Conservation (phyloP, 1,140 invertebrate genomes). For the Phthorimaea operculella region DNA sequence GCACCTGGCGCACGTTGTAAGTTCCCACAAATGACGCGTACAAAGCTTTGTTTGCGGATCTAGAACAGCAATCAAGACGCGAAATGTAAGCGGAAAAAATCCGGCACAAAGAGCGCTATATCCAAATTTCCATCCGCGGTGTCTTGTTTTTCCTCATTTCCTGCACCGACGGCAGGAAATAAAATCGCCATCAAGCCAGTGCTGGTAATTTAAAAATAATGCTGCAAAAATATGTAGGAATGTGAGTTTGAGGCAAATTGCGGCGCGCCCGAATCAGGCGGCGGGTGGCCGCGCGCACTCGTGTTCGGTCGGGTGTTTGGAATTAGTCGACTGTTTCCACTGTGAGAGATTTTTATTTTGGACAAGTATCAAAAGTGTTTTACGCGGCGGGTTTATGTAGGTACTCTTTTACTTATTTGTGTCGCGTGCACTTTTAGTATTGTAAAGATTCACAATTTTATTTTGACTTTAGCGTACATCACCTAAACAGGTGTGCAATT, state of each 20-base stretch:
- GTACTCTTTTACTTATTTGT: no score
- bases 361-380: no score
- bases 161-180: slow-evolving; percentile 49
- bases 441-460: no score
- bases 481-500: no score
- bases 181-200: slow-evolving; percentile 55
- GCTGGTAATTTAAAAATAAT: slow-evolving; percentile 61
- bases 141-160: slow-evolving; percentile 43
- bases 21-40: neutral
- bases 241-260: slow-evolving; percentile 45
- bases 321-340: neutral
- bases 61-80: slow-evolving; percentile 11
- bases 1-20: no score
- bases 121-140: slow-evolving; percentile 34
- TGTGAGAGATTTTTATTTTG: neutral
- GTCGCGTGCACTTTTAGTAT: no score
- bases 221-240: slow-evolving; percentile 51
- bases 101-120: slow-evolving; percentile 19
- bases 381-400: no score
- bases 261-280: slow-evolving; percentile 33
- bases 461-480: no score
- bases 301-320: neutral
- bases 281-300: slow-evolving; percentile 14
- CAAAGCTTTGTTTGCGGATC: neutral
- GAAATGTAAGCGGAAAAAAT: slow-evolving; percentile 14